phyloP scores from a whole-genome alignment of 2,888 invertebrate genomes.

The Melanchra persicariae region DNA sequence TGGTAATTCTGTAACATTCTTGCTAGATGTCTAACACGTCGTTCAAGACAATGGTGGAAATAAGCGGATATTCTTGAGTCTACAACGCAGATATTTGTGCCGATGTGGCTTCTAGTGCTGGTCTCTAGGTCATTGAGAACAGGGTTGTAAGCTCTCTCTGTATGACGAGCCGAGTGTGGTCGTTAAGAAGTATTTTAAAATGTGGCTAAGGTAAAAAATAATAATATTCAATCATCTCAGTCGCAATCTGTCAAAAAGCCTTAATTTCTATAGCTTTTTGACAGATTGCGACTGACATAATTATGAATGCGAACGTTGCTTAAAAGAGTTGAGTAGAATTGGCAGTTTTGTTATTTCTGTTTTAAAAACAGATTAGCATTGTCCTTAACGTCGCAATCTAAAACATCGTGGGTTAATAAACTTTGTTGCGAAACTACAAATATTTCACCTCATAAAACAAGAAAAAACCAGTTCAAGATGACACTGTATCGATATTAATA shows the following conservation, averaged over 20 bases:
- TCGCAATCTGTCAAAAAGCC: too few species aligned
- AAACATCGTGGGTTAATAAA: slow-evolving; percentile 26
- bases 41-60: slow-evolving; percentile 42
- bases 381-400: neutral
- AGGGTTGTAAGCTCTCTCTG: slow-evolving; percentile 7
- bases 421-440: slow-evolving; percentile 14
- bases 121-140: slow-evolving; percentile 47
- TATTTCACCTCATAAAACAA: neutral
- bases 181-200: neutral
- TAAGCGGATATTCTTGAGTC: slow-evolving; percentile 47
- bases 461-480: slow-evolving; percentile 25
- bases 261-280: too few species aligned
- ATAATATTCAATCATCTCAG: neutral
- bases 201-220: too few species aligned
- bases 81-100: slow-evolving; percentile 42
- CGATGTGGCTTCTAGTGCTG: slow-evolving; percentile 30
- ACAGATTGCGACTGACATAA: too few species aligned
- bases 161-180: too few species aligned
- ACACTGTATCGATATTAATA: slow-evolving; percentile 12
- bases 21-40: neutral
- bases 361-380: too few species aligned
- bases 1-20: slow-evolving; percentile 14
- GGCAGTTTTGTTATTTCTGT: too few species aligned
- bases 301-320: too few species aligned
- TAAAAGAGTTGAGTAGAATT: too few species aligned